These are phyloP conservation scores for Pseudococcus jackbeardsleyi DNA, from an alignment of 2,888 invertebrate species.

Conservation along the genomic window DNA sequence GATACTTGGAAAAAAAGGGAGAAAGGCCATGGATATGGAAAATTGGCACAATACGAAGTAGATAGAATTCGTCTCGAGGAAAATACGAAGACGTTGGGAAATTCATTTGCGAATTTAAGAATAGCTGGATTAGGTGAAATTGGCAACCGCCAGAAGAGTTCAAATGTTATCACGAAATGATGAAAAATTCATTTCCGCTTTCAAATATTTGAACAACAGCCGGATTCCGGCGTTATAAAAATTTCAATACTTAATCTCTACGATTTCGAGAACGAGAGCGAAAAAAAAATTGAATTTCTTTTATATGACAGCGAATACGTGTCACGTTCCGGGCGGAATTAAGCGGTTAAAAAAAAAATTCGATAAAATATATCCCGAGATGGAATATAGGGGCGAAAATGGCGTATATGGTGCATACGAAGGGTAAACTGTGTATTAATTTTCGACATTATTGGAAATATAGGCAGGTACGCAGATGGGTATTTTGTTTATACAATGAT, in stretches of 20 bases:
- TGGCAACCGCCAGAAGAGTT: neutral
- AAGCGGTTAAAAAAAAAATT: slow-evolving; percentile 6
- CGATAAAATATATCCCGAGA: neutral
- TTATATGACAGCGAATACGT: slow-evolving; percentile 41
- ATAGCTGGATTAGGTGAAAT: slow-evolving; percentile 25
- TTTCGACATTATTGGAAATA: neutral
- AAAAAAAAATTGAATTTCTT: slow-evolving; percentile 46
- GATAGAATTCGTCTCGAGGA: neutral
- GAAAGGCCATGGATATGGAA: neutral
- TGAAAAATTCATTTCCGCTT: slow-evolving; percentile 54
- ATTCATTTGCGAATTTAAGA: slow-evolving; percentile 9
- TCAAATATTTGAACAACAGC: slow-evolving; percentile 54
- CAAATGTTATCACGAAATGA: slow-evolving; percentile 42
- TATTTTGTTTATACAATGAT: slow-evolving; percentile 3
- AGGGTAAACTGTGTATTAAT: neutral
- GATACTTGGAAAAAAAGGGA: neutral
- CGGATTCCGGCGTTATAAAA: slow-evolving; percentile 34
- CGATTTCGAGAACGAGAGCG: neutral
- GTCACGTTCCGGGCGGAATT: slow-evolving; percentile 22
- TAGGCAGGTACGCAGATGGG: neutral
- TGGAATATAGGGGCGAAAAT: neutral
- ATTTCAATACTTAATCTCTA: slow-evolving; percentile 52
- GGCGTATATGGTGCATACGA: slow-evolving; percentile 1
- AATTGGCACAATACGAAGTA: neutral
- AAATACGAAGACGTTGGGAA: neutral